Evolutionary conservation across 2,888 invertebrate genomes (phyloP).

Genomic region (Heliconius cydno): DNA sequence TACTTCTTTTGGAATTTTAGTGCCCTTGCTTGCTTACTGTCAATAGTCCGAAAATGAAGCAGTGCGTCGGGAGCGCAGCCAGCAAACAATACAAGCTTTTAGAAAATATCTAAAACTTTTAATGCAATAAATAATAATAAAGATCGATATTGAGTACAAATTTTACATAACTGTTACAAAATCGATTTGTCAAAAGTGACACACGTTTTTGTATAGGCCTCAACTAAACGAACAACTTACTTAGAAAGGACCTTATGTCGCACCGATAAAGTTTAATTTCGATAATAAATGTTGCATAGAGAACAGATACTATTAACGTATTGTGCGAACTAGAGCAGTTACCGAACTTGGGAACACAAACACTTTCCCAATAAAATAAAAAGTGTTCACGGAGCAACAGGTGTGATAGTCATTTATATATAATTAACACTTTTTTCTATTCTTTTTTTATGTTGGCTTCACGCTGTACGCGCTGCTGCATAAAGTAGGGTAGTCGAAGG

Average conservation of each 20-base stretch:
- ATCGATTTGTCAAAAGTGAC: constrained; percentile 4
- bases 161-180: constrained; percentile 23
- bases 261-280: constrained; percentile 9
- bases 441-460: background rate
- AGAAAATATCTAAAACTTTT: too few relatives aligned
- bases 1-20: too few relatives aligned
- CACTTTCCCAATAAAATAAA: constrained; percentile 34
- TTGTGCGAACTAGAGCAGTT: constrained; percentile 44
- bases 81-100: too few relatives aligned
- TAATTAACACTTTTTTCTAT: background rate
- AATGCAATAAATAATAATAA: background rate
- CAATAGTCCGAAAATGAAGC: too few relatives aligned
- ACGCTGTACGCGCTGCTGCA: background rate
- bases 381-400: constrained; percentile 7
- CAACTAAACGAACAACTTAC: background rate
- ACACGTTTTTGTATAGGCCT: background rate
- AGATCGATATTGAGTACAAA: background rate
- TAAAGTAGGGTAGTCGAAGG: background rate
- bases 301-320: background rate
- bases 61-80: too few relatives aligned
- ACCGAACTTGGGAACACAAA: constrained; percentile 34
- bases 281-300: background rate
- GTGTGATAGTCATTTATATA: background rate
- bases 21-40: too few relatives aligned
- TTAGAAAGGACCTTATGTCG: background rate